phyloP scores from a whole-genome alignment of 2,888 invertebrate genomes.

The Eupithecia vulgata region DNA sequence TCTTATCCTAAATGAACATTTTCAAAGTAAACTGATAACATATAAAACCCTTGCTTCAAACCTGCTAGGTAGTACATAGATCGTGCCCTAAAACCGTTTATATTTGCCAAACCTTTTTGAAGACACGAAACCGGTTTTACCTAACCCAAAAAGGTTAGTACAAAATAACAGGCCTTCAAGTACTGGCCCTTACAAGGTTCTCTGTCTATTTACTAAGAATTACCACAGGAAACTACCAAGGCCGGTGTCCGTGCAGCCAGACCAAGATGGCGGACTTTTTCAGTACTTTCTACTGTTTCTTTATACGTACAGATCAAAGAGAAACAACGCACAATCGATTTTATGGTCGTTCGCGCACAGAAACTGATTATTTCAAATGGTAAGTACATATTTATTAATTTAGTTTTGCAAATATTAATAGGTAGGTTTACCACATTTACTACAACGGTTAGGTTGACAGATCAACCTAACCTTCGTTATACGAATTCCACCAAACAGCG shows the following conservation, averaged over 20 bases:
- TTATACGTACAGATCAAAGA: constrained; percentile 25
- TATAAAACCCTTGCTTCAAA: neutral
- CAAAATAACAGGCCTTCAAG: constrained; percentile 11
- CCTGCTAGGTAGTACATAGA: neutral
- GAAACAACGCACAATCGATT: constrained; percentile 16
- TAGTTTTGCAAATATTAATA: neutral
- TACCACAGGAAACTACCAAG: constrained; percentile 52
- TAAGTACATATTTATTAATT: neutral
- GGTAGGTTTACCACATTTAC: too few species aligned
- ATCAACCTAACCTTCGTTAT: too few species aligned
- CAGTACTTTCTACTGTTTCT: constrained; percentile 50
- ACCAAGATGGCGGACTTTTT: constrained; percentile 55
- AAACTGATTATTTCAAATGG: constrained; percentile 13
- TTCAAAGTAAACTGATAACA: neutral
- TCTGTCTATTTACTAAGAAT: constrained; percentile 18
- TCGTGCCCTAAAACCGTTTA: neutral
- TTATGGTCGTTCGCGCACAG: constrained; percentile 2
- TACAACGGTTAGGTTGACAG: too few species aligned
- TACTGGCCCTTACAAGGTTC: constrained; percentile 16
- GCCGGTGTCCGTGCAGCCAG: constrained; percentile 52
- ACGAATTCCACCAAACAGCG: too few species aligned
- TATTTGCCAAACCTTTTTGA: neutral
- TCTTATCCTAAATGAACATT: neutral
- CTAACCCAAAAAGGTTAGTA: neutral
- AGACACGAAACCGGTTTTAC: constrained; percentile 2